Percentiles rank a stretch among this genome's conserved stretches.
These are phyloP conservation scores for Pectinophora gossypiella DNA, from an alignment of 1,140 invertebrate genomes.

Conservation along the genomic window DNA sequence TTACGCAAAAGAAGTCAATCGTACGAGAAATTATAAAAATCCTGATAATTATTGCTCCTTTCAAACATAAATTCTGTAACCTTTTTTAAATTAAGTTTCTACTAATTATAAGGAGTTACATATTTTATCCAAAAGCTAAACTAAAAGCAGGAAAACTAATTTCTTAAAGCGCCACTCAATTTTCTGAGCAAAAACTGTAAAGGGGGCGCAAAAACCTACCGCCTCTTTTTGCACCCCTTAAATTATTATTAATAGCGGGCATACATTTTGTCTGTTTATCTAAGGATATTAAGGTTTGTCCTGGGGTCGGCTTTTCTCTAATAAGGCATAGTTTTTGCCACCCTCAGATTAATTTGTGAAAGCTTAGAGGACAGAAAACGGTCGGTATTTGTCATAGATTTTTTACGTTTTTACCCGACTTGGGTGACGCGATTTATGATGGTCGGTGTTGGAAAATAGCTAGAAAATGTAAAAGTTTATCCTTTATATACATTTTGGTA, in stretches of 20 bases:
- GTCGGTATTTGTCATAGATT: conserved; percentile 7
- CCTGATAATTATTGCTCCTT: too few species aligned
- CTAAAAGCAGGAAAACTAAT: conserved; percentile 23
- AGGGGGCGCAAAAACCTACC: conserved; percentile 29
- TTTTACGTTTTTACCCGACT: not conserved
- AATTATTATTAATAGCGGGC: conserved; percentile 61
- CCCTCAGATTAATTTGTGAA: conserved; percentile 31
- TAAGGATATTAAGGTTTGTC: conserved; percentile 35
- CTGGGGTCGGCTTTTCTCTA: conserved; percentile 37
- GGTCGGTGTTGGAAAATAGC: too few species aligned
- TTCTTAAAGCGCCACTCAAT: conserved; percentile 31
- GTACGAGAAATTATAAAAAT: too few species aligned
- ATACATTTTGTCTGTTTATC: conserved; percentile 57
- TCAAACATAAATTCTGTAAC: too few species aligned
- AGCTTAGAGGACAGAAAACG: conserved; percentile 20
- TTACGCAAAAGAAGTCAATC: too few species aligned
- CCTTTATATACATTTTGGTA: too few species aligned
- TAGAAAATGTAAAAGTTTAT: too few species aligned
- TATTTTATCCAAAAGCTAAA: too few species aligned
- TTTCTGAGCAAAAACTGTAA: conserved; percentile 25
- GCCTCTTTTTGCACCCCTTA: conserved; percentile 41
- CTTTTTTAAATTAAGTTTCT: too few species aligned
- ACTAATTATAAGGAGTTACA: too few species aligned
- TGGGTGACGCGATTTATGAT: not conserved
- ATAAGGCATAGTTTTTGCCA: conserved; percentile 60